Evolutionary conservation across 2,888 invertebrate genomes (phyloP), one percentile per base, ranked within the genome.

Genomic region (Lamproptera curius): DNA sequence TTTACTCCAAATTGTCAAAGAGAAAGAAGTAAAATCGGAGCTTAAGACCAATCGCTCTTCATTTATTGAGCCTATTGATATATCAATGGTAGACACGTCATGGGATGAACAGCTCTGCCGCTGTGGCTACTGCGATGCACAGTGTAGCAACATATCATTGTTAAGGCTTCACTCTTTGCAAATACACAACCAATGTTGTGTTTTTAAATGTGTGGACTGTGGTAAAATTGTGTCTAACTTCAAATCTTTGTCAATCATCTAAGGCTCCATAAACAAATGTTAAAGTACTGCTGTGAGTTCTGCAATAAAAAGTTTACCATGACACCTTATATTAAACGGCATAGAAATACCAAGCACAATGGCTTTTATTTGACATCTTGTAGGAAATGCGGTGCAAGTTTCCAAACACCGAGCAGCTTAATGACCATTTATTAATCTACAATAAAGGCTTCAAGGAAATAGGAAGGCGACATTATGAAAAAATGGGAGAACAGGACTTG

Each of bases 51-150:
- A 31, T 9, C 31, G 45, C 9, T 51, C 45, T 49, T 31, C 23
- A 10, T 45, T 55, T 34, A 44, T 50, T 8, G 38, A 52, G 10
- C 52, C 60, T 1, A 46, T 58, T 4, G 60, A 69, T 20, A 57
- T 63, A 2, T 51, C 63, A 0, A 46, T 62, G 0, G 53, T 63
- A 0, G 58, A 56, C 1, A 17, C 69, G 0, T 73, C 77, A 1
- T 87, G 87, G 87, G 79, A 79, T 0, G 73, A 80, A 6, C 80
- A 78, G 15, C 70, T 73, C 41, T 86, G 84, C 54, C 63, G 76
- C 0, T 87, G 87, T 59, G 83, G 77, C 0, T 68, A 67, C 23
- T 87, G 87, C 26, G 83, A 85, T 46, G 83, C 84, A 0, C 71
- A 77, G 20, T 86, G 82, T 46, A 79, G 80, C 42, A 83, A 78